These are phyloP conservation scores for Watsonalla cultraria DNA, from an alignment of 2,888 invertebrate species.

Conservation along the genomic window DNA sequence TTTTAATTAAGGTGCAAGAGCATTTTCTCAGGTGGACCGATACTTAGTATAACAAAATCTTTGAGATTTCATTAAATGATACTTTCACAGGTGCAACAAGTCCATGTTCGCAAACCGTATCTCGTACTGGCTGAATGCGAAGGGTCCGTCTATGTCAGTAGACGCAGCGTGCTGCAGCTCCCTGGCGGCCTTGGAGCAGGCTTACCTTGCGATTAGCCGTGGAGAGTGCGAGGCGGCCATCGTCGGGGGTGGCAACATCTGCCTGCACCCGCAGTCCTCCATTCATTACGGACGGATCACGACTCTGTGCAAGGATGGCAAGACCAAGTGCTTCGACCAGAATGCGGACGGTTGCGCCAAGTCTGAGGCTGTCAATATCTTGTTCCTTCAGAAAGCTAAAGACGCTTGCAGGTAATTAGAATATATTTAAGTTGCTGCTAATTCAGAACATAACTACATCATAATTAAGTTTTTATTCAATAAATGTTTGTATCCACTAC, in stretches of 20 bases:
- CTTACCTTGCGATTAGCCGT: slow-evolving; percentile 39
- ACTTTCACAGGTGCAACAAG: slow-evolving; percentile 41
- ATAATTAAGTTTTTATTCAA: background rate
- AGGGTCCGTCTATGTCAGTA: slow-evolving; percentile 53
- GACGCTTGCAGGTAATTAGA: slow-evolving; percentile 70
- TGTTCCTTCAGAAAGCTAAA: slow-evolving; percentile 83
- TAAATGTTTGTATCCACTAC: background rate
- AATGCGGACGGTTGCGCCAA: slow-evolving; percentile 86
- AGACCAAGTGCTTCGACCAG: slow-evolving; percentile 91
- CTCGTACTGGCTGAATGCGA: slow-evolving; percentile 60
- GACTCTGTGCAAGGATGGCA: slow-evolving; percentile 85
- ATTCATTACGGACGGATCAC: slow-evolving; percentile 49
- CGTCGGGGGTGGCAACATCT: slow-evolving; percentile 79
- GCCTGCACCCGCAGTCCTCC: slow-evolving; percentile 73
- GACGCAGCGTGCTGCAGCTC: slow-evolving; percentile 55
- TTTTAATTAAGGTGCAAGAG: too few relatives aligned
- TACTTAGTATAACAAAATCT: too few relatives aligned
- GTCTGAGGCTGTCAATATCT: slow-evolving; percentile 83
- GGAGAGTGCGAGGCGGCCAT: slow-evolving; percentile 73
- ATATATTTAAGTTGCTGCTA: background rate
- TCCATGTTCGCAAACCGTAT: slow-evolving; percentile 62
- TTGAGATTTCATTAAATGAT: background rate
- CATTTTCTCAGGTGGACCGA: too few relatives aligned
- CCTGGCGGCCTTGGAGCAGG: slow-evolving; percentile 44
- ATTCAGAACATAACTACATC: too few relatives aligned